Percentiles rank a stretch among this genome's conserved stretches.
phyloP scores from a whole-genome alignment of 2,797 vertebrate species.

The Telmatherina bonti region DNA sequence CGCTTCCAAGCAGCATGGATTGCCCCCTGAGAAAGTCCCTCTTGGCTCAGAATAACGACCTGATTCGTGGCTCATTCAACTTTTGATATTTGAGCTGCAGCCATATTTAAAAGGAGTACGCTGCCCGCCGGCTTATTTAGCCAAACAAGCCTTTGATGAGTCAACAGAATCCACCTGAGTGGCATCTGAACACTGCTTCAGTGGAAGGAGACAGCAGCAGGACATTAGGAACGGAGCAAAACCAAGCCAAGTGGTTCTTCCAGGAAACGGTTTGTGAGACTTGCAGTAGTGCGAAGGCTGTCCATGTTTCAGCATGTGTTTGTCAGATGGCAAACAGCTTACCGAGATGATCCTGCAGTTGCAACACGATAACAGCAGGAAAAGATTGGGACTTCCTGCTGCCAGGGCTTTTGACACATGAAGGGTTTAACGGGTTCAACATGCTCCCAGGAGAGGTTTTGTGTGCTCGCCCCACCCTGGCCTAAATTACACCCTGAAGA shows the following conservation, averaged over 20 bases:
- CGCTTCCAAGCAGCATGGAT: neutral
- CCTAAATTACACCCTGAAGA: constrained; percentile 33
- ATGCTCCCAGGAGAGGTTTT: neutral
- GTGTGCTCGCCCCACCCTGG: constrained; percentile 17
- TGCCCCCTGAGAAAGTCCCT: neutral
- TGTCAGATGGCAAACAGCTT: constrained; percentile 4
- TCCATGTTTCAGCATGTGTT: constrained; percentile 1
- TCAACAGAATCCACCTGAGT: neutral
- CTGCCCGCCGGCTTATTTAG: neutral
- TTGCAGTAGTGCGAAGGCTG: neutral
- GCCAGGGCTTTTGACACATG: neutral
- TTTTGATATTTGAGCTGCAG: neutral
- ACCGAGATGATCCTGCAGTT: neutral
- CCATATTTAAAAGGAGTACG: neutral
- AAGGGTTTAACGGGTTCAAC: neutral
- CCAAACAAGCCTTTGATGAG: neutral
- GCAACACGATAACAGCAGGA: constrained; percentile 20
- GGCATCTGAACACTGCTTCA: neutral
- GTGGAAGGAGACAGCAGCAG: neutral
- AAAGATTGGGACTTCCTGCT: neutral
- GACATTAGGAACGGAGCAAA: neutral
- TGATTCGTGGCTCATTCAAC: neutral
- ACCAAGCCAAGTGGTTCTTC: neutral
- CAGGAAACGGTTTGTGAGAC: neutral
- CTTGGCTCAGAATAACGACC: neutral